Evolutionary conservation across 2,113 vertebrate genomes (phyloP).

Genomic region (Sinocyclocheilus anshuiensis): DNA sequence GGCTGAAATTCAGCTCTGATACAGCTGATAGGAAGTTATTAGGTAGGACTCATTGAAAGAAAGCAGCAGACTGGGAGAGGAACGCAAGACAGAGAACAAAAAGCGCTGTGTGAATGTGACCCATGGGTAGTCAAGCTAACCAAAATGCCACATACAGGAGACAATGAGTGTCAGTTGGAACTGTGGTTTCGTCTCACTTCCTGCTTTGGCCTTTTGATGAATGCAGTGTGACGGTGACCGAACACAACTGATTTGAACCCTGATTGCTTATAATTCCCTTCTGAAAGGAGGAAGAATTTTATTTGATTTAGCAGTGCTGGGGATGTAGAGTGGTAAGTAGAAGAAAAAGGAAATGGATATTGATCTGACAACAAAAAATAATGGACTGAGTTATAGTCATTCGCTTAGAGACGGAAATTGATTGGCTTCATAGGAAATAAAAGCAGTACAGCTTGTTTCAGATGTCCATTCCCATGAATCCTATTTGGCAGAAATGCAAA

Average conservation of each 20-base stretch:
- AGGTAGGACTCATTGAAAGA: slow-evolving; percentile 20
- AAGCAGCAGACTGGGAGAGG: not conserved
- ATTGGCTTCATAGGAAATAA: slow-evolving; percentile 36
- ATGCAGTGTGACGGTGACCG: not conserved
- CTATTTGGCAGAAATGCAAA: slow-evolving; percentile 28
- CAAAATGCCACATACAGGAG: not conserved
- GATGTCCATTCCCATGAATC: not conserved
- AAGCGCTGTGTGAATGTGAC: not conserved
- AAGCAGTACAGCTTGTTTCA: slow-evolving; percentile 21
- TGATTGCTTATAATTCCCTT: slow-evolving; percentile 5
- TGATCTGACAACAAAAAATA: slow-evolving; percentile 23
- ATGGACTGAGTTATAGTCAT: slow-evolving; percentile 4
- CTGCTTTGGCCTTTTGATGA: not conserved
- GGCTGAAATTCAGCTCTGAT: slow-evolving; percentile 28
- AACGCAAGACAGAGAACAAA: not conserved
- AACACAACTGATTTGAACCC: not conserved
- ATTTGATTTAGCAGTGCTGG: slow-evolving; percentile 3
- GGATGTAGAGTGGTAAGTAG: not conserved
- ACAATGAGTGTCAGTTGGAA: slow-evolving; percentile 11
- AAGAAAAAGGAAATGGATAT: slow-evolving; percentile 14
- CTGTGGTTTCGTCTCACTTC: not conserved
- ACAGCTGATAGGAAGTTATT: slow-evolving; percentile 31
- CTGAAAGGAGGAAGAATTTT: not conserved
- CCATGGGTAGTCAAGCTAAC: not conserved
- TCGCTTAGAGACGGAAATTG: not conserved